Percentiles rank a stretch among this genome's conserved stretches.
Evolutionary conservation across 2,888 invertebrate species (phyloP).

Genomic region (Linnaemya tessellans): DNA sequence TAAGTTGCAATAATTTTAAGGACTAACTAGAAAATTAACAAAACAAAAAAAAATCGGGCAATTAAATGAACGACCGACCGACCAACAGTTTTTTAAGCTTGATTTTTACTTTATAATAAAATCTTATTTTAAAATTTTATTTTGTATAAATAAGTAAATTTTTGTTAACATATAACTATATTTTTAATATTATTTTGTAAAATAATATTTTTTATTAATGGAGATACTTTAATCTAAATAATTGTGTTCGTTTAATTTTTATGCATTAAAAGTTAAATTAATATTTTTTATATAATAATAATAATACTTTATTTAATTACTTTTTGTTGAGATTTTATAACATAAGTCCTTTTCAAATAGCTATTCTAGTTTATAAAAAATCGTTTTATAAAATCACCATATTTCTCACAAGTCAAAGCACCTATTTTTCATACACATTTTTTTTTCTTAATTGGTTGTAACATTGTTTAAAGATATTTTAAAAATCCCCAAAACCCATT

Average conservation of each 20-base stretch:
- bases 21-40: slow-evolving; percentile 40
- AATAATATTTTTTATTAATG: slow-evolving; percentile 51
- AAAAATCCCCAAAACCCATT: slow-evolving; percentile 27
- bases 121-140: slow-evolving; percentile 21
- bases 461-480: slow-evolving; percentile 56
- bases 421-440: slow-evolving; percentile 64
- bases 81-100: slow-evolving; percentile 75
- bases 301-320: slow-evolving; percentile 29
- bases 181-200: slow-evolving; percentile 26
- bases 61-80: slow-evolving; percentile 78
- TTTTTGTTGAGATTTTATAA: slow-evolving; percentile 49
- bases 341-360: slow-evolving; percentile 58
- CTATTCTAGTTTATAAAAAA: slow-evolving; percentile 13
- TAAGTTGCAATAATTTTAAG: slow-evolving; percentile 66
- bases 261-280: slow-evolving; percentile 42
- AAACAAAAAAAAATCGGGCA: slow-evolving; percentile 44
- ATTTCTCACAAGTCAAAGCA: slow-evolving; percentile 63
- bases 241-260: slow-evolving; percentile 71
- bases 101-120: slow-evolving; percentile 65
- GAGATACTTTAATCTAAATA: slow-evolving; percentile 71
- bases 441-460: slow-evolving; percentile 61
- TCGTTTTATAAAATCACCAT: slow-evolving; percentile 63
- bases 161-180: slow-evolving; percentile 29
- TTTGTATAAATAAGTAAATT: slow-evolving; percentile 57
- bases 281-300: slow-evolving; percentile 49